Conservation (phyloP, 2,797 vertebrate genomes). For the Poeciliopsis paucimaculata region DNA sequence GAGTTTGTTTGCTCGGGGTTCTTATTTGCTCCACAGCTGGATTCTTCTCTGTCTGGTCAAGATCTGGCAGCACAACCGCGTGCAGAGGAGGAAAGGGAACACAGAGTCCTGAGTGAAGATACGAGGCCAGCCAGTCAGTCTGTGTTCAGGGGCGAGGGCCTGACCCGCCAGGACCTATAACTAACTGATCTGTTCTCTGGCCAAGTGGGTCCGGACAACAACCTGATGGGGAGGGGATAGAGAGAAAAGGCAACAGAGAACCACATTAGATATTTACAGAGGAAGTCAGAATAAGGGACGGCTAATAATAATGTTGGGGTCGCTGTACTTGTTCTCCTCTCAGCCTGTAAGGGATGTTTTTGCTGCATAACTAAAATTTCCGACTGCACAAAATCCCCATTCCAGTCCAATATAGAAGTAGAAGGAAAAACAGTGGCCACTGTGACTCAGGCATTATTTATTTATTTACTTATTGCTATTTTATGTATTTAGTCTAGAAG, state of each 20-base stretch:
- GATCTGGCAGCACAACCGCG: constrained; percentile 58
- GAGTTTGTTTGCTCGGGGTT: constrained; percentile 41
- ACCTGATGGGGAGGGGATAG: constrained; percentile 34
- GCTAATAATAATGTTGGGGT: constrained; percentile 37
- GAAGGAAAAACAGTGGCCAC: constrained; percentile 39
- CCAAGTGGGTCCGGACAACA: constrained; percentile 70
- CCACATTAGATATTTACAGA: constrained; percentile 34
- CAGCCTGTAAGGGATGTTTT: constrained; percentile 32
- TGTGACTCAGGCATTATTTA: constrained; percentile 34
- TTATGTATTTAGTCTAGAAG: constrained; percentile 25
- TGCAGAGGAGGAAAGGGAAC: constrained; percentile 71
- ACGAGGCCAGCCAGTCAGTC: constrained; percentile 72
- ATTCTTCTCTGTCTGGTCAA: constrained; percentile 71
- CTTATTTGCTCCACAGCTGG: constrained; percentile 57
- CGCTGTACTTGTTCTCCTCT: constrained; percentile 27
- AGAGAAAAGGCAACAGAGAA: constrained; percentile 18
- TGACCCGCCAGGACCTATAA: constrained; percentile 72
- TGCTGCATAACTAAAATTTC: constrained; percentile 50
- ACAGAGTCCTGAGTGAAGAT: constrained; percentile 71
- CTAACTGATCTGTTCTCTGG: constrained; percentile 74
- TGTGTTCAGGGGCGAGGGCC: constrained; percentile 72
- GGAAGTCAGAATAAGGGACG: constrained; percentile 40
- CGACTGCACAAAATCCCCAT: constrained; percentile 41
- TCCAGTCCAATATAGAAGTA: constrained; percentile 32
- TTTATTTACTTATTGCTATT: constrained; percentile 32